These are phyloP conservation scores for Microplitis demolitor DNA, from an alignment of 1,140 invertebrate genomes.

Conservation along the genomic window DNA sequence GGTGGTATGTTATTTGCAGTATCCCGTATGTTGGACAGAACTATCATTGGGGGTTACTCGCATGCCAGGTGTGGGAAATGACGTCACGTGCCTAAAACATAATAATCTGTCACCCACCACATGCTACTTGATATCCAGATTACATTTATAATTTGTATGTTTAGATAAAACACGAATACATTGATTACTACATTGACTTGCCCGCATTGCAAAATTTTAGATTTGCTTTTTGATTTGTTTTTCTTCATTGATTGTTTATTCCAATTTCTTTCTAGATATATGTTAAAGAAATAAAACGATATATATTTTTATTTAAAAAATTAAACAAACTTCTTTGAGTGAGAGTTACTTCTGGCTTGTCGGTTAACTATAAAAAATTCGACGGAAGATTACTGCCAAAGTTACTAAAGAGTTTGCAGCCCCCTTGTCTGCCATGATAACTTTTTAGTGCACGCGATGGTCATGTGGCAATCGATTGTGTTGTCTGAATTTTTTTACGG, in stretches of 20 bases:
- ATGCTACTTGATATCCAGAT: too few relatives aligned
- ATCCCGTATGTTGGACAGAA: slow-evolving; percentile 30
- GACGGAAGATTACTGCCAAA: not conserved
- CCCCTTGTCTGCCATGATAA: slow-evolving; percentile 6
- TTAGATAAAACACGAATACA: too few relatives aligned
- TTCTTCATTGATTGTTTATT: too few relatives aligned
- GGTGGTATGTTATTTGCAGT: slow-evolving; percentile 6
- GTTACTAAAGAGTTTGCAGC: not conserved
- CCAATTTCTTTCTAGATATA: too few relatives aligned
- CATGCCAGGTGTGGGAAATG: slow-evolving; percentile 61
- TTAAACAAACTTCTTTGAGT: too few relatives aligned
- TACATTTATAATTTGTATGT: too few relatives aligned
- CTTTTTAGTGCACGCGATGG: slow-evolving; percentile 8
- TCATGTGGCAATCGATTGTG: slow-evolving; percentile 17
- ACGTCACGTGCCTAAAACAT: slow-evolving; percentile 44
- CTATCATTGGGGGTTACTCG: slow-evolving; percentile 58
- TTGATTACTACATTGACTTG: too few relatives aligned
- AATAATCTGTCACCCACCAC: not conserved
- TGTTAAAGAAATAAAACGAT: too few relatives aligned
- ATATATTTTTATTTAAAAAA: too few relatives aligned
- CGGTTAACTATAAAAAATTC: not conserved
- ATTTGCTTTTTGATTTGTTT: too few relatives aligned
- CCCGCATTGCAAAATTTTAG: too few relatives aligned
- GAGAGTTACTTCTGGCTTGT: too few relatives aligned
- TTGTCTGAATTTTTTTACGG: not conserved